A percentile compares a stretch with the other conserved stretches of the same genome.
Conservation (phyloP, 2,888 invertebrate genomes). For the Caenorhabditis sinica region DNA sequence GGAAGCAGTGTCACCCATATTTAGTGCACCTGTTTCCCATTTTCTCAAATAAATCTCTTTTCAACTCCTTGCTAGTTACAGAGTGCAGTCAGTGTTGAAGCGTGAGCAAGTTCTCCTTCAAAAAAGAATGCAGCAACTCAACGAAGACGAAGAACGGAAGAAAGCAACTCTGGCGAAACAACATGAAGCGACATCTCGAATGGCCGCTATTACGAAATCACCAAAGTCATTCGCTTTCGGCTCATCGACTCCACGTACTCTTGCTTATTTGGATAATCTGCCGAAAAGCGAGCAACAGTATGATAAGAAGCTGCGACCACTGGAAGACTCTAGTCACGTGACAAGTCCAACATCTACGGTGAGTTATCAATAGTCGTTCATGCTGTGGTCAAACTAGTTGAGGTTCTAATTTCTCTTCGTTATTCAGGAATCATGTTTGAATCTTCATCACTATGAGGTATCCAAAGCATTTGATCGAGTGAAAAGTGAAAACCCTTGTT, state of each 20-base stretch:
- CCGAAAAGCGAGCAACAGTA: conserved; percentile 70
- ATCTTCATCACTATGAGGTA: conserved; percentile 52
- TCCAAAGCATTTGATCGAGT: conserved; percentile 11
- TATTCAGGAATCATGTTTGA: conserved; percentile 61
- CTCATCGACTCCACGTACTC: conserved; percentile 80
- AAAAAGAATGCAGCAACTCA: conserved; percentile 66
- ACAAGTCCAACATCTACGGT: conserved; percentile 40
- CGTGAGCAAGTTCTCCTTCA: conserved; percentile 75
- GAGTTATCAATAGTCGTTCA: neutral
- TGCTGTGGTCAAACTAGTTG: neutral
- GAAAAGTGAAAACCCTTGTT: conserved; percentile 2
- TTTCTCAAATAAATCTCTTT: neutral
- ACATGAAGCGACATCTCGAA: conserved; percentile 79
- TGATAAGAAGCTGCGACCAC: conserved; percentile 69
- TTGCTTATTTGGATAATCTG: conserved; percentile 78
- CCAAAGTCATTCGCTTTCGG: conserved; percentile 81
- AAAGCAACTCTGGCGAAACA: conserved; percentile 71
- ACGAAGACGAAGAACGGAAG: conserved; percentile 68
- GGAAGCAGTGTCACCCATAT: conserved; percentile 7
- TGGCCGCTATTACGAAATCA: conserved; percentile 68
- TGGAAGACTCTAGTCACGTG: conserved; percentile 15
- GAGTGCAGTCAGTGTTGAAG: conserved; percentile 65
- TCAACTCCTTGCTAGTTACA: conserved; percentile 36
- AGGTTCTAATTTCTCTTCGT: neutral
- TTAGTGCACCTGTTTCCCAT: neutral